Conservation (phyloP, 2,113 vertebrate genomes). For the Numida meleagris region DNA sequence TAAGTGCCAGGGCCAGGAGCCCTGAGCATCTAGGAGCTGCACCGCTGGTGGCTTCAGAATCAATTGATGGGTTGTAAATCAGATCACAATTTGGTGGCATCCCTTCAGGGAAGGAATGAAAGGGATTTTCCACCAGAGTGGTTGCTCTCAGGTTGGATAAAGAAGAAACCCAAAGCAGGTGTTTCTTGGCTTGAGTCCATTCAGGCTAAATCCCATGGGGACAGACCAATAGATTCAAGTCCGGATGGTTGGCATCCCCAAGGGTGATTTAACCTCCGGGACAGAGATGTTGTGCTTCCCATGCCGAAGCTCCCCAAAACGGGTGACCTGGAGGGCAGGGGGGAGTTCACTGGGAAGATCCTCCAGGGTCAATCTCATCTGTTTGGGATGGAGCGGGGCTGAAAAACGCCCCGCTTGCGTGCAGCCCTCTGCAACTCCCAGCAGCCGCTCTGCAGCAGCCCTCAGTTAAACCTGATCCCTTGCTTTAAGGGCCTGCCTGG, state of each 20-base stretch:
- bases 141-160: background rate
- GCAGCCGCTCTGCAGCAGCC: background rate
- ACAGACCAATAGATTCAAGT: background rate
- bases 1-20: background rate
- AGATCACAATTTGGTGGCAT: background rate
- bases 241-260: background rate
- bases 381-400: background rate
- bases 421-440: background rate
- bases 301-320: background rate
- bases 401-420: rapidly evolving
- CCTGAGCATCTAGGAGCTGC: background rate
- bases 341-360: background rate
- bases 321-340: background rate
- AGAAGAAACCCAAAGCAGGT: background rate
- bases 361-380: rapidly evolving
- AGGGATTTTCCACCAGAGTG: background rate
- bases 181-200: rapidly evolving
- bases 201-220: background rate
- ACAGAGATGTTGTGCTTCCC: background rate
- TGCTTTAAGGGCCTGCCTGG: conserved; percentile 64
- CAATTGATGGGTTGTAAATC: background rate
- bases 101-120: background rate
- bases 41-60: background rate
- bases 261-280: background rate
- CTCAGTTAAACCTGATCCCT: conserved; percentile 71